Evolutionary conservation across 1,140 invertebrate genomes (phyloP).

Genomic region (Venustaconcha ellipsiformis): DNA sequence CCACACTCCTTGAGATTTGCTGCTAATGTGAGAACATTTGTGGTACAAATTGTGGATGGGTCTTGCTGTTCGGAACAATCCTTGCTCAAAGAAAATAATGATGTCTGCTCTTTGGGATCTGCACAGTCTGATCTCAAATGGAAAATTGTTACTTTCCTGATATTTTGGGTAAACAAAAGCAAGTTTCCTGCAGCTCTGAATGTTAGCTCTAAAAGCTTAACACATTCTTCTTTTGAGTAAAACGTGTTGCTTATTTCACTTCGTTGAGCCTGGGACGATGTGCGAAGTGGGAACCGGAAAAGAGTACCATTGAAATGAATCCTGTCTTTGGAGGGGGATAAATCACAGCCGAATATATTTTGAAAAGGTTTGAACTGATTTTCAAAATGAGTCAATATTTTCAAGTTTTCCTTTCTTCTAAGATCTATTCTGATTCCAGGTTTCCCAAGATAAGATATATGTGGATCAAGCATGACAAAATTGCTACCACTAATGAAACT

Average conservation of each 20-base stretch:
- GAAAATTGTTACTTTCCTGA: slow-evolving; percentile 39
- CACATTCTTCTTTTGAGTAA: slow-evolving; percentile 39
- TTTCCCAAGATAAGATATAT: slow-evolving; percentile 42
- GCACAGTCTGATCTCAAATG: slow-evolving; percentile 28
- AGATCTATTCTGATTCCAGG: slow-evolving; percentile 30
- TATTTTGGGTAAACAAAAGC: slow-evolving; percentile 53
- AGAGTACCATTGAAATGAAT: slow-evolving; percentile 45
- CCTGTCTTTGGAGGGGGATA: neutral
- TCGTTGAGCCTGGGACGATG: slow-evolving; percentile 31
- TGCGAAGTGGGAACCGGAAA: slow-evolving; percentile 53
- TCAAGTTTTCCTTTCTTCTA: slow-evolving; percentile 14
- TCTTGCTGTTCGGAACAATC: no score
- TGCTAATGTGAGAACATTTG: no score
- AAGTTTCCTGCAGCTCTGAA: slow-evolving; percentile 35
- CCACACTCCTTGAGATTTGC: no score
- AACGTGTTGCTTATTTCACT: slow-evolving; percentile 49
- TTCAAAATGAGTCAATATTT: slow-evolving; percentile 24
- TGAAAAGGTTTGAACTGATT: slow-evolving; percentile 56
- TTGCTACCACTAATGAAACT: slow-evolving; percentile 54
- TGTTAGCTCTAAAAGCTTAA: slow-evolving; percentile 36
- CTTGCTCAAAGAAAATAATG: no score
- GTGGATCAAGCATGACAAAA: slow-evolving; percentile 62
- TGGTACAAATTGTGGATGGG: no score
- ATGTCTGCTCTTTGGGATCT: neutral
- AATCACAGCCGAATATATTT: slow-evolving; percentile 46